These are phyloP conservation scores for Anagyrus pseudococci DNA, from an alignment of 2,888 invertebrate species.

Conservation along the genomic window DNA sequence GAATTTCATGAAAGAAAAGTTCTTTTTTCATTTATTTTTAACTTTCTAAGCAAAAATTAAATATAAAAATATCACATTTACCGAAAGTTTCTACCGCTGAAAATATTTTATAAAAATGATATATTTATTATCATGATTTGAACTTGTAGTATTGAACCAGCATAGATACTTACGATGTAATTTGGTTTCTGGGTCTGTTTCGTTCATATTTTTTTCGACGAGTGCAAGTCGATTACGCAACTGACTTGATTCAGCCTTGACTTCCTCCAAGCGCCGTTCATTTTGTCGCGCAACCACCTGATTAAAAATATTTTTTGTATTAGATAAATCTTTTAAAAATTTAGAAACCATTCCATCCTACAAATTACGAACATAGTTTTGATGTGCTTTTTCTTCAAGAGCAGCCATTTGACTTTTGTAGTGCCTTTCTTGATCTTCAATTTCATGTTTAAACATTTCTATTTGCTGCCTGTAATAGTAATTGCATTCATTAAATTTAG, in stretches of 20 bases:
- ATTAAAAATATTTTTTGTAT: too few relatives aligned
- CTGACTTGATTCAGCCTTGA: slow-evolving; percentile 74
- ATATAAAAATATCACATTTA: too few relatives aligned
- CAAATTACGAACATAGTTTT: slow-evolving; percentile 72
- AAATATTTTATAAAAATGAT: too few relatives aligned
- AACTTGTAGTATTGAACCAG: too few relatives aligned
- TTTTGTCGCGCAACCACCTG: slow-evolving; percentile 79
- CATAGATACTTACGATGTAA: slow-evolving; percentile 63
- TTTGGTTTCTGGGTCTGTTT: slow-evolving; percentile 62
- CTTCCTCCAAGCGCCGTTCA: slow-evolving; percentile 83
- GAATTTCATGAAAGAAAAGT: neutral
- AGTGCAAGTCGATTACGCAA: slow-evolving; percentile 70
- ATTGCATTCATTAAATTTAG: neutral
- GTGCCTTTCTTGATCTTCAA: slow-evolving; percentile 83
- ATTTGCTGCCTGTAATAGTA: slow-evolving; percentile 66
- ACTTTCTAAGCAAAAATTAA: neutral
- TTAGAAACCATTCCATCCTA: neutral
- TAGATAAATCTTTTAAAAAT: slow-evolving; percentile 18
- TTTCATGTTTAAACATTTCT: slow-evolving; percentile 79
- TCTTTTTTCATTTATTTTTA: neutral
- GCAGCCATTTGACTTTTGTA: slow-evolving; percentile 75
- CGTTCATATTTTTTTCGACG: slow-evolving; percentile 64
- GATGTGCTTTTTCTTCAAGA: slow-evolving; percentile 84
- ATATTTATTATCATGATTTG: too few relatives aligned
- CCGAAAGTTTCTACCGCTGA: too few relatives aligned